A percentile compares a stretch with the other conserved stretches of the same genome.
Conservation (phyloP, 2,797 vertebrate species). For the Triplophysa yarkandensis region DNA sequence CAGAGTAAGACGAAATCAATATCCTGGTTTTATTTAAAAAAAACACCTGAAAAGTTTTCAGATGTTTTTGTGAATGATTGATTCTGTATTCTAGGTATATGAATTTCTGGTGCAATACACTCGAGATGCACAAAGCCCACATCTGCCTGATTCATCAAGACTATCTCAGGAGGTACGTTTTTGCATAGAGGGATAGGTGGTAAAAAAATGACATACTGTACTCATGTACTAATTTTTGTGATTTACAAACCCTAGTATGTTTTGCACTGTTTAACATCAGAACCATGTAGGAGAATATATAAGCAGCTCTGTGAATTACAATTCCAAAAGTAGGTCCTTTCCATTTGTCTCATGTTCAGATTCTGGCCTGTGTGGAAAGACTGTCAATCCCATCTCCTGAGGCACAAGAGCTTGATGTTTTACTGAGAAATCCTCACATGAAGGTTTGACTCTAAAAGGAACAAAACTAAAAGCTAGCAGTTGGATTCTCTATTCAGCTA, state of each 20-base stretch:
- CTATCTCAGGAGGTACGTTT: constrained; percentile 80
- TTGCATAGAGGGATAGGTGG: too few relatives aligned
- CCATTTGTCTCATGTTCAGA: constrained; percentile 62
- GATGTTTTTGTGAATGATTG: constrained; percentile 1
- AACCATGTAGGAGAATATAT: too few relatives aligned
- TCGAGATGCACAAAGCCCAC: constrained; percentile 71
- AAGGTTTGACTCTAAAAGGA: constrained; percentile 80
- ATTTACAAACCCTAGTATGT: too few relatives aligned
- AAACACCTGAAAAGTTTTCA: too few relatives aligned
- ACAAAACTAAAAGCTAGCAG: too few relatives aligned
- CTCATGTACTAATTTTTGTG: too few relatives aligned
- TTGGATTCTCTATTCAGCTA: too few relatives aligned
- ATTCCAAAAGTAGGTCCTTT: too few relatives aligned
- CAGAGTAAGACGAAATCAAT: constrained; percentile 73
- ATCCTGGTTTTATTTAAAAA: not conserved
- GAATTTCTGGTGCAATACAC: constrained; percentile 84
- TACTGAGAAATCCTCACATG: constrained; percentile 82
- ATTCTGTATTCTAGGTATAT: constrained; percentile 76
- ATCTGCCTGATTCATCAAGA: constrained; percentile 69
- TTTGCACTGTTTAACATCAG: too few relatives aligned
- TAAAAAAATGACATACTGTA: too few relatives aligned
- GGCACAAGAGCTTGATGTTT: constrained; percentile 76
- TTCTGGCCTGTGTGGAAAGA: constrained; percentile 70
- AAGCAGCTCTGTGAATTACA: not conserved
- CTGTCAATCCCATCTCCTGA: constrained; percentile 72